These are phyloP conservation scores for Clunio marinus DNA, from an alignment of 2,888 invertebrate species.

Conservation along the genomic window DNA sequence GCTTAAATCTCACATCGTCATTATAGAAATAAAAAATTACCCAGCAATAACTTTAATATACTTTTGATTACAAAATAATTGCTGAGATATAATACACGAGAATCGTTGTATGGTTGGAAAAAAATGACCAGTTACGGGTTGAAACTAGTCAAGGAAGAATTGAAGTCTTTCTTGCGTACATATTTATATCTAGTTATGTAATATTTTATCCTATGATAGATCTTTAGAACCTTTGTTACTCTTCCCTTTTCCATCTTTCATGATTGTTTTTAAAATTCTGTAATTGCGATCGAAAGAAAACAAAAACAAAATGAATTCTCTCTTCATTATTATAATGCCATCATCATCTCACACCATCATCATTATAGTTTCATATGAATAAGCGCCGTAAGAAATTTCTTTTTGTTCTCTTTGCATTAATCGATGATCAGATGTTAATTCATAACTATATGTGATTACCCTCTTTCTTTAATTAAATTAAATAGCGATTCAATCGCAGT, in stretches of 20 bases:
- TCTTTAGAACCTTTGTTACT: too few species aligned
- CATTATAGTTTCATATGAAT: conserved; percentile 19
- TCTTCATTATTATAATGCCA: conserved; percentile 36
- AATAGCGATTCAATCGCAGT: conserved; percentile 18
- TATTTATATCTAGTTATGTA: neutral
- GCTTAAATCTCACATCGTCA: conserved; percentile 24
- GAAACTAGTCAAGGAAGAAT: neutral
- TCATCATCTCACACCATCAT: conserved; percentile 37
- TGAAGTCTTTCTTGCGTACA: neutral
- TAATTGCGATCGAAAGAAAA: neutral
- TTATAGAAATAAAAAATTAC: conserved; percentile 37
- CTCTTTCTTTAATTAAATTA: conserved; percentile 5
- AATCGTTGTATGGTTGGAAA: neutral
- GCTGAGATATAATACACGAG: conserved; percentile 26
- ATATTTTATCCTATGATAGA: neutral
- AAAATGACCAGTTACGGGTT: conserved; percentile 16
- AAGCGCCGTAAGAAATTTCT: conserved; percentile 29
- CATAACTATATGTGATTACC: neutral
- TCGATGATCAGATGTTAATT: neutral
- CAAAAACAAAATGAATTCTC: neutral
- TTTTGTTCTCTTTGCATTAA: conserved; percentile 2
- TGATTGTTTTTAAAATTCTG: neutral
- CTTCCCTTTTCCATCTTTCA: too few species aligned
- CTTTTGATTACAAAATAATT: conserved; percentile 39
- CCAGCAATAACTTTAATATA: conserved; percentile 35